phyloP scores from a whole-genome alignment of 2,113 vertebrate genomes.

The Propithecus coquereli region DNA sequence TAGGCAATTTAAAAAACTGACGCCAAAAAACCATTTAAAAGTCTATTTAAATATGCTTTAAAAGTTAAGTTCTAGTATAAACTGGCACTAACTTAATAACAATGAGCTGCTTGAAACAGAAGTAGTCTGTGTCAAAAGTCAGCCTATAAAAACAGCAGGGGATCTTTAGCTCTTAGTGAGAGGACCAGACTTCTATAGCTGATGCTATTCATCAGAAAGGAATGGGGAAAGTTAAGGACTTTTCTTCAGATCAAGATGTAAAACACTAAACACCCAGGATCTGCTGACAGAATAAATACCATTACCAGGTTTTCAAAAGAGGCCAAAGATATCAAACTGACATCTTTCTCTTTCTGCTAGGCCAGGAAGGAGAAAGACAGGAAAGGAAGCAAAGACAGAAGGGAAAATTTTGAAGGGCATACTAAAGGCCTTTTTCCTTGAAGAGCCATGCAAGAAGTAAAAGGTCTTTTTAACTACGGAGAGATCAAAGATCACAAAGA shows the following conservation, averaged over 20 bases:
- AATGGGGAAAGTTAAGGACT: slow-evolving; percentile 26
- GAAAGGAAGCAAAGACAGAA: background rate
- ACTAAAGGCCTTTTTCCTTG: background rate
- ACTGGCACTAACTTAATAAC: slow-evolving; percentile 32
- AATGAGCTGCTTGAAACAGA: slow-evolving; percentile 49
- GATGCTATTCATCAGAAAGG: slow-evolving; percentile 22
- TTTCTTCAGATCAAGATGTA: slow-evolving; percentile 35
- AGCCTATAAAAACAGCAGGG: slow-evolving; percentile 39
- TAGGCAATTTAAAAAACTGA: background rate
- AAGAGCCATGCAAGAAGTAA: background rate
- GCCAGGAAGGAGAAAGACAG: background rate
- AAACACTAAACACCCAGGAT: slow-evolving; percentile 23
- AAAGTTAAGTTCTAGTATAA: slow-evolving; percentile 47
- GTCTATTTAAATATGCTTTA: slow-evolving; percentile 16
- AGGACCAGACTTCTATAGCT: background rate
- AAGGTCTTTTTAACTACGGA: background rate
- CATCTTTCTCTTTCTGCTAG: slow-evolving; percentile 24
- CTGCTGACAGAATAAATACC: slow-evolving; percentile 50
- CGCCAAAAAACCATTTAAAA: background rate
- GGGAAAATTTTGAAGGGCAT: background rate
- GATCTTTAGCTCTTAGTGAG: background rate
- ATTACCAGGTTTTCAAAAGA: slow-evolving; percentile 16
- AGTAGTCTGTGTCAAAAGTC: slow-evolving; percentile 48
- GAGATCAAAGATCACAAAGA: slow-evolving; percentile 5
- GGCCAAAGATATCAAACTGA: slow-evolving; percentile 11